Conservation (phyloP, 2,797 vertebrate species). For the Alfaro cultratus region DNA sequence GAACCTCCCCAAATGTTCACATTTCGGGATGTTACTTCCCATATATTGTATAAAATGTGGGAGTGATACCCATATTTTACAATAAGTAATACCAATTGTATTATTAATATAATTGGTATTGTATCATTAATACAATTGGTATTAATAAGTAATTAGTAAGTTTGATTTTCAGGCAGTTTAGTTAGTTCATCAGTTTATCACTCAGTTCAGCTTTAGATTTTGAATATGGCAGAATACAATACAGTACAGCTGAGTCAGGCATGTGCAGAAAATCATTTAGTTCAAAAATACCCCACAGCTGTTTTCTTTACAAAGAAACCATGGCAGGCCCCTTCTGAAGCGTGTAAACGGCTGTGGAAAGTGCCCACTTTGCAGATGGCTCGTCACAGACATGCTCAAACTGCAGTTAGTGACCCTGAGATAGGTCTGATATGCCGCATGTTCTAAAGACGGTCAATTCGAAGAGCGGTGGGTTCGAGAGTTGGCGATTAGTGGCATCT, state of each 20-base stretch:
- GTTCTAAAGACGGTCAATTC: constrained; percentile 11
- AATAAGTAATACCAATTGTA: too few species aligned
- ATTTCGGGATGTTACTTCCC: background rate
- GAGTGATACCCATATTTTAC: too few species aligned
- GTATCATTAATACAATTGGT: too few species aligned
- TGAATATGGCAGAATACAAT: background rate
- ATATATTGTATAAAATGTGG: background rate
- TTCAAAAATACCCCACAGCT: constrained; percentile 34
- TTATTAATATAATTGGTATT: too few species aligned
- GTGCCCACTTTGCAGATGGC: constrained; percentile 31
- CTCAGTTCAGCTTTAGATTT: background rate
- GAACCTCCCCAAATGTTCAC: background rate
- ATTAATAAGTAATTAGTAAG: too few species aligned
- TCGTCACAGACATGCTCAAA: constrained; percentile 48
- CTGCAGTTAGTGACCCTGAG: constrained; percentile 59
- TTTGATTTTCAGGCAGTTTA: background rate
- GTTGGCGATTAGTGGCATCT: constrained; percentile 42
- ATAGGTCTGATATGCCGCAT: constrained; percentile 10
- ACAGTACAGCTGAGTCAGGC: constrained; percentile 4
- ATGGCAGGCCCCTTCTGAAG: constrained; percentile 33
- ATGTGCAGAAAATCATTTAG: constrained; percentile 34
- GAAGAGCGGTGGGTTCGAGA: background rate
- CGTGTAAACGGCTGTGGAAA: constrained; percentile 39
- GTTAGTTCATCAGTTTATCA: background rate
- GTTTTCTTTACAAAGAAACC: constrained; percentile 55